phyloP scores from a whole-genome alignment of 2,888 invertebrate species.

The Tenthredo notha region DNA sequence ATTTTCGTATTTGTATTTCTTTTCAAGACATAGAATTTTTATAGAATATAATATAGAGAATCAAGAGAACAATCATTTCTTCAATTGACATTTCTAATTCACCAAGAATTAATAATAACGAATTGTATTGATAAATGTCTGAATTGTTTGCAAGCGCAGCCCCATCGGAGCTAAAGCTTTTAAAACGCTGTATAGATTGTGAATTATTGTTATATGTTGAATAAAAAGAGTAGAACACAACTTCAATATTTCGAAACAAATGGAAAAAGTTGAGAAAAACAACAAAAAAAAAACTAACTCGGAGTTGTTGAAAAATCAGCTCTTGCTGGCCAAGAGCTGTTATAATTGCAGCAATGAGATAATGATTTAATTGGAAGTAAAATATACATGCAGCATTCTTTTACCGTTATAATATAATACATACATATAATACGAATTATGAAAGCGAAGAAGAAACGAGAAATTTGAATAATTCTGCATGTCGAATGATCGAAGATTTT shows the following conservation, averaged over 20 bases:
- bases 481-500: not conserved
- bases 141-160: not conserved
- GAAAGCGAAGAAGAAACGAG: not conserved
- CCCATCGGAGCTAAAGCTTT: not conserved
- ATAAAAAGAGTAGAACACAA: not conserved
- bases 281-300: not conserved
- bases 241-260: not conserved
- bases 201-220: not conserved
- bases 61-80: no score
- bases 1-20: not conserved
- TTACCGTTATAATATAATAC: not conserved
- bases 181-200: not conserved
- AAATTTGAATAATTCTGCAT: not conserved
- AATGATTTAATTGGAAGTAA: constrained; percentile 29
- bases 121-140: not conserved
- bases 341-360: constrained; percentile 50
- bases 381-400: not conserved
- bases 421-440: no score
- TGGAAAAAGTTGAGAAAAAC: not conserved
- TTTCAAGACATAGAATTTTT: not conserved
- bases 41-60: not conserved
- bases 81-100: no score
- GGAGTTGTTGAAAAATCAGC: constrained; percentile 50
- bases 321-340: constrained; percentile 73
- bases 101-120: not conserved